Evolutionary conservation across 2,797 vertebrate genomes (phyloP), one percentile per base, ranked within the genome.

Genomic region (Cryptoprocta ferox): DNA sequence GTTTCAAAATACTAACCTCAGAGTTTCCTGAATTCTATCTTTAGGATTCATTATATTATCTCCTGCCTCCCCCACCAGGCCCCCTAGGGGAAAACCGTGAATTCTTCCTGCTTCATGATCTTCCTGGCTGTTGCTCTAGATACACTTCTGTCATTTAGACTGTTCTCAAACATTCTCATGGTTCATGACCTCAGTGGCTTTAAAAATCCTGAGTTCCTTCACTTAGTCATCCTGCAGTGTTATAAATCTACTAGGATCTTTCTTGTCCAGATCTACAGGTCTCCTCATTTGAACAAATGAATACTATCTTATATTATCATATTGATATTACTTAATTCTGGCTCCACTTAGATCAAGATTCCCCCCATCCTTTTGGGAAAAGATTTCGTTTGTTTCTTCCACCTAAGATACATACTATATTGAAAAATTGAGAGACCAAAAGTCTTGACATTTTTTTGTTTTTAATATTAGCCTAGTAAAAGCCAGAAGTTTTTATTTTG

Each of bases 401-500:
- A 65, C 42, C 35, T 59, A 76, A 95, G 70, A 30, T 78, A 80
- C 91, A 66, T 30, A 63, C 18, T 48, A 15, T 50, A 42, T 79
- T 73, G 65, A 78, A 78, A 73, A 26, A 7, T 26, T 42, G 37
- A 78, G 45, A 80, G 82, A 73, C 0, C 21, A 14, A 39, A 90
- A 35, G 21, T 56, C 37, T 84, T 66, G n/a, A 73, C 80, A 94
- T 75, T 70, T 65, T 85, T 48, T 48, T 48, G 21, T 37, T 53
- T 97, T 84, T 89, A 86, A 35, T 56, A 15, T 86, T 65, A 76
- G 24, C 37, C 8, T 59, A 79, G 59, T 73, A 53, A 80, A 95
- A 93, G 32, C 1, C 56, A 86, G 68, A 45, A 45, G 42, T 89
- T 89, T 88, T 73, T 3, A 68, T 80, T 81, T 91, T 30, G n/a